phyloP scores from a whole-genome alignment of 2,888 invertebrate genomes.

The Cheilosia grossa region DNA sequence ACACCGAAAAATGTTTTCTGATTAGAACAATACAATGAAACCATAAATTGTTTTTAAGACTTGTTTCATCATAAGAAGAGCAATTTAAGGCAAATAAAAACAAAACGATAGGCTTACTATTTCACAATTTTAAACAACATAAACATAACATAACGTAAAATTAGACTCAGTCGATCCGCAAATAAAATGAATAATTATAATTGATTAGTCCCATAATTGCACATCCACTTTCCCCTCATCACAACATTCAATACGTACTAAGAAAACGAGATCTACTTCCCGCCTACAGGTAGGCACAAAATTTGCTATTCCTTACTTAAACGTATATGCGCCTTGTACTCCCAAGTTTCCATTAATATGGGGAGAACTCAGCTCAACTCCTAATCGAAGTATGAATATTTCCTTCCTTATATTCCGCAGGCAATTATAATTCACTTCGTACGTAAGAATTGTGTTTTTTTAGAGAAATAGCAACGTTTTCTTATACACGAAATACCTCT shows the following conservation, averaged over 20 bases:
- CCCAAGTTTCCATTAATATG: background rate
- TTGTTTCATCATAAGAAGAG: no score
- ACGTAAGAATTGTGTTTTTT: no score
- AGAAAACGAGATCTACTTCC: background rate
- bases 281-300: background rate
- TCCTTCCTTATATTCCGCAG: background rate
- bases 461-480: no score
- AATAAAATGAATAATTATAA: background rate
- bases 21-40: no score
- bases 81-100: no score
- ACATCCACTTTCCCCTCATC: background rate
- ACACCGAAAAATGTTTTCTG: no score
- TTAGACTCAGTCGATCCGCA: background rate
- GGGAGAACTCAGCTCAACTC: background rate
- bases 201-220: background rate
- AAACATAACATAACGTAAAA: no score
- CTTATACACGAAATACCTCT: slow-evolving; percentile 56
- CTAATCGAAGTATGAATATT: background rate
- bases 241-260: background rate
- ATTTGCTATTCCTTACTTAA: background rate
- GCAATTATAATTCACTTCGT: background rate
- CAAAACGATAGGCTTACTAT: background rate
- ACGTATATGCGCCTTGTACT: background rate
- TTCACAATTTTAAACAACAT: background rate
- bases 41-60: no score